Conservation (phyloP, 2,113 vertebrate species). For the Pollimyrus isidori region DNA sequence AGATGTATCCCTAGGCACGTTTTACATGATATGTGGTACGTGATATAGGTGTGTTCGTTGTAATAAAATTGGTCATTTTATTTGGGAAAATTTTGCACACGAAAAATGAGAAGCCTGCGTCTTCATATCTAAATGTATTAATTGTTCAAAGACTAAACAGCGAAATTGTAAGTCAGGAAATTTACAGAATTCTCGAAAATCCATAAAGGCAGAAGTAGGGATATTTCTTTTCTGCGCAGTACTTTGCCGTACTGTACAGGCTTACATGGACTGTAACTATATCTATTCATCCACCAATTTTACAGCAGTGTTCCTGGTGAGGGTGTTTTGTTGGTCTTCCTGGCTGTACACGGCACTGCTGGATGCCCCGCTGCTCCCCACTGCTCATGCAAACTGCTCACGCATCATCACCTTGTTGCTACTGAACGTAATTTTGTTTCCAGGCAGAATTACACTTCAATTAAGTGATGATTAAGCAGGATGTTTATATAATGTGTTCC, state of each 20-base stretch:
- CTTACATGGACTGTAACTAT: background rate
- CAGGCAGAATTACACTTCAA: background rate
- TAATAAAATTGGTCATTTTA: background rate
- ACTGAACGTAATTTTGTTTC: background rate
- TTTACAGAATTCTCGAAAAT: background rate
- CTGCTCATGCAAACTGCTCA: background rate
- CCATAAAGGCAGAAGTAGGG: background rate
- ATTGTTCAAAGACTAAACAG: background rate
- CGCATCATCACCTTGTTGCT: background rate
- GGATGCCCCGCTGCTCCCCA: background rate
- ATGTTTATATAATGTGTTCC: background rate
- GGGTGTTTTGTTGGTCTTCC: background rate
- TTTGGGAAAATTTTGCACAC: background rate
- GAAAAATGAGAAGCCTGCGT: background rate
- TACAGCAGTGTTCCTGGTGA: background rate
- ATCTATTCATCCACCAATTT: background rate
- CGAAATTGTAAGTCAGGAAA: background rate
- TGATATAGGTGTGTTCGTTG: background rate
- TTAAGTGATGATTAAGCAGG: slow-evolving; percentile 3
- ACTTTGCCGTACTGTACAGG: background rate
- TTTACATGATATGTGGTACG: background rate
- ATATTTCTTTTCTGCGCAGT: background rate
- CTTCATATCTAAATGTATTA: background rate
- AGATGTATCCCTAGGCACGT: background rate
- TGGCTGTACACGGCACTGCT: background rate